A percentile compares a stretch with the other conserved stretches of the same genome.
Evolutionary conservation across 1,140 invertebrate genomes (phyloP).

Genomic region (Alviniconcha marisindica): DNA sequence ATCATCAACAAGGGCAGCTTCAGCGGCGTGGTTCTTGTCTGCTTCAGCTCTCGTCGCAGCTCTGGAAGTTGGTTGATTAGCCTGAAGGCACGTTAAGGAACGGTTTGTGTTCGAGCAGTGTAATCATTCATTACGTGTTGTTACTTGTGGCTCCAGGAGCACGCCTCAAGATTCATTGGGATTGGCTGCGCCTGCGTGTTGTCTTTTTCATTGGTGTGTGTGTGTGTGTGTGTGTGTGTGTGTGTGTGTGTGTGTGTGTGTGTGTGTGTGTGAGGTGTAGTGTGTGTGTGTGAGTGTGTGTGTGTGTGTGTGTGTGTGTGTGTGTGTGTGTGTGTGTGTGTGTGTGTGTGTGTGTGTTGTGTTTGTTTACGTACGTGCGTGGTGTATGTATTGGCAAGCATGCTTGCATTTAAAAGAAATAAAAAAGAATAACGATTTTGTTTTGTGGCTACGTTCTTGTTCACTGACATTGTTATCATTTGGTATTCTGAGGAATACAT

Average conservation of each 20-base stretch:
- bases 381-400: neutral
- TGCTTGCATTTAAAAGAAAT: too few species aligned
- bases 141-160: too few species aligned
- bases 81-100: neutral
- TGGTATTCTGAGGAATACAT: too few species aligned
- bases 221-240: too few species aligned
- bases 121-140: too few species aligned
- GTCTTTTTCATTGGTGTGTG: neutral
- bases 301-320: neutral
- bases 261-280: too few species aligned
- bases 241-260: neutral
- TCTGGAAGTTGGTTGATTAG: neutral
- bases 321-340: slow-evolving; percentile 19
- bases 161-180: too few species aligned
- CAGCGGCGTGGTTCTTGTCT: neutral
- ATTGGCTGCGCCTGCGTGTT: too few species aligned
- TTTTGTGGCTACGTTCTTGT: too few species aligned
- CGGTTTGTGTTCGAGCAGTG: too few species aligned
- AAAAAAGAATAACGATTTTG: neutral
- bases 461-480: too few species aligned
- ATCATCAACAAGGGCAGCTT: too few species aligned
- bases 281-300: neutral
- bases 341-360: slow-evolving; percentile 13
- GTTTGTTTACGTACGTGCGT: neutral
- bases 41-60: neutral